Evolutionary conservation across 1,140 invertebrate genomes (phyloP), one percentile per base, ranked within the genome.

Genomic region (Achroia grisella): DNA sequence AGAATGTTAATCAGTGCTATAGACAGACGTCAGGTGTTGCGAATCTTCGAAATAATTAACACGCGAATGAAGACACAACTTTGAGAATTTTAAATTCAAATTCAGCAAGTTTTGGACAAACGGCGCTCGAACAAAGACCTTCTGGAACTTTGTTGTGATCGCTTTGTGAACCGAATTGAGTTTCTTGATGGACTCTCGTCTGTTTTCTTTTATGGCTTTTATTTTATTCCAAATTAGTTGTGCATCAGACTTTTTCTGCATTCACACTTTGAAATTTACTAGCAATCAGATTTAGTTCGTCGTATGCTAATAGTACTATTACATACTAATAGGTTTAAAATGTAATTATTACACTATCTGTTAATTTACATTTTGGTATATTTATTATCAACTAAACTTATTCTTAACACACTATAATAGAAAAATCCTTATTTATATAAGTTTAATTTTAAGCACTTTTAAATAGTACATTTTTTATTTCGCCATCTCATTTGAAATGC

Each of bases 51-150:
- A 71, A 72, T 62, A 78, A 78, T 81, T 73, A 77, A 77, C 73
- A 74, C 51, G 33, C 42, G 44, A 49, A 56, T 48, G 49, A 52
- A 63, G 61, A 66, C 56, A 52, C 49, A 62, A 67, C 58, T 71
- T 68, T 39, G 44, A 39, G 39, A 55, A 79, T 79, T 75, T 76
- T 70, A 77, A 79, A 72, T 79, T 72, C 63, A 75, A 76, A 78
- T 76, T 50, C 12, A 29, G 34, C 47, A 69, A 68, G 57, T 67
- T 67, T 48, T 14, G 51, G 62, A 41, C 53, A 47, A 39, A 33
- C 13, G 36, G 32, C 33, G 9, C 14, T 11, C 29, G 42, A 43
- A 55, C 43, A 55, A 49, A 49, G 46, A 11, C 9, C 48, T 40
- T 32, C 8, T 8, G 13, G 17, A 31, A 8, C 11, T 33, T 10